phyloP scores from a whole-genome alignment of 1,140 invertebrate species.

The Tetragonula clypearis region DNA sequence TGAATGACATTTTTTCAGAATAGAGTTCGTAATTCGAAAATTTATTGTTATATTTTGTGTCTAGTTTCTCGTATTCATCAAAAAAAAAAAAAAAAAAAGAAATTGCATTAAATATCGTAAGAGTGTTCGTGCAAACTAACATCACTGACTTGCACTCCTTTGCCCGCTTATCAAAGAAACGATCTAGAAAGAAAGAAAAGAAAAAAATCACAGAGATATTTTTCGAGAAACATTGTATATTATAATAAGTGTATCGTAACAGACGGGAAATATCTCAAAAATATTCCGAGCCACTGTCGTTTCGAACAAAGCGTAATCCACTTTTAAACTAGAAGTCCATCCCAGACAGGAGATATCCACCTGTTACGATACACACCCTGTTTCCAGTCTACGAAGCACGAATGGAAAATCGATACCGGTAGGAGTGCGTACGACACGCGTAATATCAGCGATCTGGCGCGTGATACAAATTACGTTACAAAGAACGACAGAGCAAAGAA shows the following conservation, averaged over 20 bases:
- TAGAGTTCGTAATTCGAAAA: no score
- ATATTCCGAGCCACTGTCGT: not conserved
- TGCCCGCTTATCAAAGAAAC: no score
- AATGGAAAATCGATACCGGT: not conserved
- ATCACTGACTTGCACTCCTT: no score
- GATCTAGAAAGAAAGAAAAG: no score
- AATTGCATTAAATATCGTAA: no score
- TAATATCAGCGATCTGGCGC: not conserved
- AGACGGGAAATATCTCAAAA: not conserved
- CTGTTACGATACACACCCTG: not conserved
- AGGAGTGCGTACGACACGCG: not conserved
- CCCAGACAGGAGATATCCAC: not conserved
- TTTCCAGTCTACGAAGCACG: not conserved
- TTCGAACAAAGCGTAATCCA: not conserved
- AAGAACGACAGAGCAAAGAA: not conserved
- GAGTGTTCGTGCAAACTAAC: no score
- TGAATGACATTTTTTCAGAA: no score
- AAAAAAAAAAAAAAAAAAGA: no score
- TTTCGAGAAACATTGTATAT: not conserved
- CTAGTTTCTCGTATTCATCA: no score
- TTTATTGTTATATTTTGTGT: no score
- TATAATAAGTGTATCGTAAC: not conserved
- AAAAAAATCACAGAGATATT: no score
- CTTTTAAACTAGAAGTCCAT: not conserved
- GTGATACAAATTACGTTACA: not conserved